A percentile compares a stretch with the other conserved stretches of the same genome.
Evolutionary conservation across 2,113 vertebrate genomes (phyloP).

Genomic region (Pituophis catenifer): DNA sequence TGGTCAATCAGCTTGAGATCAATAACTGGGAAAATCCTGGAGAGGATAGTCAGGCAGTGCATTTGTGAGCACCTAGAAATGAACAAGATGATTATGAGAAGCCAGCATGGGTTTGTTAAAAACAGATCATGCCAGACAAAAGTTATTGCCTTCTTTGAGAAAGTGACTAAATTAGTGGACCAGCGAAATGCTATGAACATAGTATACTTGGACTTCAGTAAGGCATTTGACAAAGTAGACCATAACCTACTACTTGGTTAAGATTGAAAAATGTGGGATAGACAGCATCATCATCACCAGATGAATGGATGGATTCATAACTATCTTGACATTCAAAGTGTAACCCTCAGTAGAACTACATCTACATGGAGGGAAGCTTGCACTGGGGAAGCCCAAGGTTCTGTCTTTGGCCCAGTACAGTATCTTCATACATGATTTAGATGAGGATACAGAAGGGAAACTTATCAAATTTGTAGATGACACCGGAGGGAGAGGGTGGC

Average conservation of each 20-base stretch:
- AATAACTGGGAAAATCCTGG: neutral
- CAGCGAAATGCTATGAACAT: neutral
- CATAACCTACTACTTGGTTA: neutral
- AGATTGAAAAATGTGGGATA: neutral
- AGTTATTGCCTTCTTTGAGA: too few species aligned
- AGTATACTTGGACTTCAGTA: neutral
- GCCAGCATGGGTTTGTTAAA: neutral
- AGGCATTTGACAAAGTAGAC: neutral
- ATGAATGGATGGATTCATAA: neutral
- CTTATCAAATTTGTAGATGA: too few species aligned
- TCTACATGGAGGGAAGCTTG: neutral
- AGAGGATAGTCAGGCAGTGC: neutral
- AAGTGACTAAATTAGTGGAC: too few species aligned
- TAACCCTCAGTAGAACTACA: neutral
- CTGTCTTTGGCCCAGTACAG: neutral
- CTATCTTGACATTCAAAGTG: neutral
- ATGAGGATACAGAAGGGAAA: neutral
- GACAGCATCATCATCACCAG: neutral
- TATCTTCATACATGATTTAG: neutral
- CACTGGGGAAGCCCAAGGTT: neutral
- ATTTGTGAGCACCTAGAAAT: neutral
- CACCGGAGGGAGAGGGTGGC: accelerated
- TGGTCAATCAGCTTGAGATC: neutral
- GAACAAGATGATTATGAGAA: neutral
- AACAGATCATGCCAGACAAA: too few species aligned